Base-by-base conservation (phyloP, 1,140 invertebrate genomes). In the Lordiphosa stackelbergi region DNA sequence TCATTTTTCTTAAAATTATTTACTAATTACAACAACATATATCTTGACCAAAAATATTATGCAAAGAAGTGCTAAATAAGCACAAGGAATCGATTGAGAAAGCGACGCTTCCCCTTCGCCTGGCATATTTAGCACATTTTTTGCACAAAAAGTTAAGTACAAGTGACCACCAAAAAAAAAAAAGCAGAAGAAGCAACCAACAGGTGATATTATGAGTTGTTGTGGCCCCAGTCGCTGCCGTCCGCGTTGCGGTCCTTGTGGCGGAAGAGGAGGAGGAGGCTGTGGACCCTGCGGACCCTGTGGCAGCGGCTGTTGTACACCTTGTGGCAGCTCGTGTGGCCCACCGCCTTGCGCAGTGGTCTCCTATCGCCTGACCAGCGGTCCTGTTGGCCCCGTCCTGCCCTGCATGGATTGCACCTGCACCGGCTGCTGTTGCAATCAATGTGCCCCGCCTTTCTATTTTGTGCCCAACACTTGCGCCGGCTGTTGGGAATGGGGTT, bases 51-150 rank as follows among this genome's bases (percentile, higher is more conserved):
- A 4, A 49, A 56, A 13, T 53, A 13, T n/a, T 3, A 62, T 57
- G 53, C 71, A 71, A 81, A 66, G 68, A 68, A 38, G 75, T 71
- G 75, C 63, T 79, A 81, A 75, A 79, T 79, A 71, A 56, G 36
- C n/a, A 31, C 28, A 43, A 35, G 53, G 57, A 40, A 24, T 37
- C 37, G 22, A 16, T 9, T 47, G 49, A 16, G 38, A 35, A 12
- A 10, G 9, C 5, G 0, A 45, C n/a, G 22, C n/a, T 55, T 41
- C 31, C 13, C 45, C 40, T 53, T 54, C 42, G 13, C 53, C 55
- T 55, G 42, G 34, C 54, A 38, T 64, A 75, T 79, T 81, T 79
- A 81, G 75, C 66, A 75, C 68, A 43, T 71, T 79, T 81, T 81
- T 79, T 75, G 66, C 53, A 35, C 35, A 37, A 53, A 22, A 46